These are phyloP conservation scores for Siphamia tubifer DNA, from an alignment of 2,113 vertebrate species.

Conservation along the genomic window DNA sequence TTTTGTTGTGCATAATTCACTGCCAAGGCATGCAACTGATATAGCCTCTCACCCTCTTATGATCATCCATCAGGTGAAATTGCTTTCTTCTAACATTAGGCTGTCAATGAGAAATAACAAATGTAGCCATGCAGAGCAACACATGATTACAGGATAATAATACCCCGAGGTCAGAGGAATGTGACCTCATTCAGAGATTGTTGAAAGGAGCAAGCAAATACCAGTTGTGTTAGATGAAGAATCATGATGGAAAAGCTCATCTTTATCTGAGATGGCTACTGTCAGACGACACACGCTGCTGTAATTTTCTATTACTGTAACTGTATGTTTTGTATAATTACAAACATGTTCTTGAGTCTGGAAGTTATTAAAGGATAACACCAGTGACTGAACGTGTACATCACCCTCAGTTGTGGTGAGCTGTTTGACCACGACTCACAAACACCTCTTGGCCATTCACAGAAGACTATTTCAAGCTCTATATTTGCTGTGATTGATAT, in stretches of 20 bases:
- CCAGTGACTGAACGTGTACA: background rate
- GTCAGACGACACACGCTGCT: background rate
- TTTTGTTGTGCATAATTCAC: slow-evolving; percentile 65
- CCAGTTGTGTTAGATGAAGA: background rate
- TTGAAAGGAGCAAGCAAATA: slow-evolving; percentile 11
- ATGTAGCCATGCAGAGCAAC: slow-evolving; percentile 63
- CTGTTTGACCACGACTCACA: background rate
- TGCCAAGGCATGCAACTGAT: slow-evolving; percentile 35
- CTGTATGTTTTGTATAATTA: background rate
- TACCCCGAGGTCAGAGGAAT: slow-evolving; percentile 43
- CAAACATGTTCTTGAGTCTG: background rate
- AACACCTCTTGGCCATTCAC: background rate
- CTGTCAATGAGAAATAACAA: slow-evolving; percentile 68
- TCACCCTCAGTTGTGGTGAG: background rate
- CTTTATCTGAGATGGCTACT: background rate
- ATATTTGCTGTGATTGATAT: slow-evolving; percentile 57
- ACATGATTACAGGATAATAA: slow-evolving; percentile 71
- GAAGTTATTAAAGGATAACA: background rate
- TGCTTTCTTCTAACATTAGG: slow-evolving; percentile 65
- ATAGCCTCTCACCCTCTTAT: slow-evolving; percentile 36
- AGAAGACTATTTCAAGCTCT: slow-evolving; percentile 25
- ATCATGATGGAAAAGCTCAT: slow-evolving; percentile 1
- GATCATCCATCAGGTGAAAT: slow-evolving; percentile 72
- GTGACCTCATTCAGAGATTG: slow-evolving; percentile 54
- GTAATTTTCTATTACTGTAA: background rate